Conservation (phyloP, 2,113 vertebrate genomes). For the Meriones unguiculatus region DNA sequence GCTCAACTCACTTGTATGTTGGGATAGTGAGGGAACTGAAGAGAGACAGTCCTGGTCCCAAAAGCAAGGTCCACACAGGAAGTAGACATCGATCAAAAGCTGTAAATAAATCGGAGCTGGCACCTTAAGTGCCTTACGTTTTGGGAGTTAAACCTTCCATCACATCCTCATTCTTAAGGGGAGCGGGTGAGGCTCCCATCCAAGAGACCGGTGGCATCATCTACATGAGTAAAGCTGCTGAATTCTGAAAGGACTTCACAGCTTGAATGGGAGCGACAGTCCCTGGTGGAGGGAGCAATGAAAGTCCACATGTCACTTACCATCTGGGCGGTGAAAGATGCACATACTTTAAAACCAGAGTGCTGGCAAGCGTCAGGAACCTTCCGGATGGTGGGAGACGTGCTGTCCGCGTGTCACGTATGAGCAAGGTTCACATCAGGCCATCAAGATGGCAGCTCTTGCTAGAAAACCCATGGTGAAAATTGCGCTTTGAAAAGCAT, state of each 20-base stretch:
- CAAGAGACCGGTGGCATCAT: constrained; percentile 81
- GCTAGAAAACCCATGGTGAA: neutral
- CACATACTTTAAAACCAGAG: constrained; percentile 2
- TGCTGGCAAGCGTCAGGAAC: constrained; percentile 19
- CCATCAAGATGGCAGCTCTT: neutral
- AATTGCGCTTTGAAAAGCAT: neutral
- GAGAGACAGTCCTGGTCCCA: neutral
- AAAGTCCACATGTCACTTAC: constrained; percentile 66
- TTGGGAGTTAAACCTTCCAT: constrained; percentile 83
- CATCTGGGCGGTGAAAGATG: constrained; percentile 56
- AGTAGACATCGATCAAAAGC: constrained; percentile 79
- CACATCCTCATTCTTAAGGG: constrained; percentile 82
- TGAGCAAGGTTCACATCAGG: neutral
- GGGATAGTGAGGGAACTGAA: neutral
- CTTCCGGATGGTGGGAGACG: neutral
- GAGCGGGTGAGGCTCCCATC: constrained; percentile 77
- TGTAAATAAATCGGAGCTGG: constrained; percentile 84
- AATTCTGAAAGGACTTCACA: constrained; percentile 61
- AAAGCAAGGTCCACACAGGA: constrained; percentile 61
- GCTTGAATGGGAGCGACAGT: constrained; percentile 33
- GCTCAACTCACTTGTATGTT: neutral
- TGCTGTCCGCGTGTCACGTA: neutral
- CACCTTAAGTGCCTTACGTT: constrained; percentile 84
- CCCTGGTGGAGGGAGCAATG: neutral
- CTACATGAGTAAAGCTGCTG: constrained; percentile 71